Conservation (phyloP, 2,113 vertebrate genomes). For the Halichoeres trimaculatus region DNA sequence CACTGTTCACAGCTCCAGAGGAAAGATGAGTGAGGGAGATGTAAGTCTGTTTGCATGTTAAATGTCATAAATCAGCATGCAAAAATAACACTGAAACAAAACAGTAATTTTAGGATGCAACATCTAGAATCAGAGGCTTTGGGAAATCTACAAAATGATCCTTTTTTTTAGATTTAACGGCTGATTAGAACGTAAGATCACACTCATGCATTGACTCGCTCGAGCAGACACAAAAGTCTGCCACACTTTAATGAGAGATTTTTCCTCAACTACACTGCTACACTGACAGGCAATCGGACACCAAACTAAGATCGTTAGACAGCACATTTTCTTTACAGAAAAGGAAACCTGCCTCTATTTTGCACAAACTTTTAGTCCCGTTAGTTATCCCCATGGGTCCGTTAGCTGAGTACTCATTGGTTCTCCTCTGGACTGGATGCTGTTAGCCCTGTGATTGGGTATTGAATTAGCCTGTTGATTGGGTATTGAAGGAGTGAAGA, state of each 20-base stretch:
- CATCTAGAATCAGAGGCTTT: constrained; percentile 21
- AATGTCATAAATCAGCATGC: constrained; percentile 33
- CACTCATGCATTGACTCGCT: constrained; percentile 12
- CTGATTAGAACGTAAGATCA: constrained; percentile 20
- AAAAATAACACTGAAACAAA: constrained; percentile 10
- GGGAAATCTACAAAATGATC: constrained; percentile 11
- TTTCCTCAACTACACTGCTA: constrained; percentile 22
- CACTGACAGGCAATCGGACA: constrained; percentile 30
- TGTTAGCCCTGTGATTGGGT: constrained; percentile 80
- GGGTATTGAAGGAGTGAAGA: constrained; percentile 80
- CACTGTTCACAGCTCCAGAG: constrained; percentile 37
- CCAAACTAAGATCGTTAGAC: constrained; percentile 53
- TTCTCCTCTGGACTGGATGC: constrained; percentile 59
- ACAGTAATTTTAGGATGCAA: constrained; percentile 36
- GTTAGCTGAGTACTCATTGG: constrained; percentile 65
- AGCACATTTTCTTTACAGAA: constrained; percentile 48
- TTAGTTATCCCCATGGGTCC: constrained; percentile 61
- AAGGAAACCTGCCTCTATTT: constrained; percentile 46
- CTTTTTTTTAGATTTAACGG: neutral
- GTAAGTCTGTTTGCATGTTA: constrained; percentile 65
- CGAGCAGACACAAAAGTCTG: constrained; percentile 21
- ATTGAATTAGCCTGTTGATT: constrained; percentile 81
- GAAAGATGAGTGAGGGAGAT: constrained; percentile 38
- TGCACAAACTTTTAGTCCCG: constrained; percentile 61
- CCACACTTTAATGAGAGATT: constrained; percentile 47